These are phyloP conservation scores for Steinernema feltiae DNA, from an alignment of 1,140 invertebrate genomes.

Conservation along the genomic window DNA sequence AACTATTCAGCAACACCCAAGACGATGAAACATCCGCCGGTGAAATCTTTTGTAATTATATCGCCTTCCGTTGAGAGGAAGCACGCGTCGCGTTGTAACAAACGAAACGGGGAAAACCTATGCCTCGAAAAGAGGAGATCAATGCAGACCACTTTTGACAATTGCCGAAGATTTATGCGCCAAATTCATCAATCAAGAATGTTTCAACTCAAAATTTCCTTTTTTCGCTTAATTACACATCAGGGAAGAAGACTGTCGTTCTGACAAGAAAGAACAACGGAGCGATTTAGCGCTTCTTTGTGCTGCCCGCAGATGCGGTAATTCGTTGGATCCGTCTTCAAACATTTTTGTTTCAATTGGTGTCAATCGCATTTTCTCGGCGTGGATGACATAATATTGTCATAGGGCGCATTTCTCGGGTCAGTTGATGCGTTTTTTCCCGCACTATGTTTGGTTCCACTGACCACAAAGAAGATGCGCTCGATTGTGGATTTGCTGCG, in stretches of 20 bases:
- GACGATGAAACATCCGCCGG: not conserved
- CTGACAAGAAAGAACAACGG: not conserved
- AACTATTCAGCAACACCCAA: not conserved
- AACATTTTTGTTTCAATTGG: slow-evolving; percentile 3
- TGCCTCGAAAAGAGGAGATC: not conserved
- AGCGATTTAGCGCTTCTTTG: not conserved
- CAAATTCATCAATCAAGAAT: not conserved
- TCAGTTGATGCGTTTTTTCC: too few species aligned
- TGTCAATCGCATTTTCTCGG: not conserved
- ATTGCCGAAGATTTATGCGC: not conserved
- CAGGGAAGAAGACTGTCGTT: not conserved
- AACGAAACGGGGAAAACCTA: not conserved
- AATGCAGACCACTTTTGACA: not conserved
- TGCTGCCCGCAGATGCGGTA: not conserved
- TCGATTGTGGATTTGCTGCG: too few species aligned
- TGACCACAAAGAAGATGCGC: too few species aligned
- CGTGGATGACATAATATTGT: not conserved
- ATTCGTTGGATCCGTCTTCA: not conserved
- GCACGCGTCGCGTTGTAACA: not conserved
- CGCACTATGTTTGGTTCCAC: too few species aligned
- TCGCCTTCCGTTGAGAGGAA: not conserved
- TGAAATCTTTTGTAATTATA: slow-evolving; percentile 4
- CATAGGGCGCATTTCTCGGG: not conserved
- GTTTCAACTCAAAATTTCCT: not conserved
- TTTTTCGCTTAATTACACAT: not conserved